Percentiles rank a stretch among this genome's conserved stretches.
These are phyloP conservation scores for Clitarchus hookeri DNA, from an alignment of 2,888 invertebrate species.

Conservation along the genomic window DNA sequence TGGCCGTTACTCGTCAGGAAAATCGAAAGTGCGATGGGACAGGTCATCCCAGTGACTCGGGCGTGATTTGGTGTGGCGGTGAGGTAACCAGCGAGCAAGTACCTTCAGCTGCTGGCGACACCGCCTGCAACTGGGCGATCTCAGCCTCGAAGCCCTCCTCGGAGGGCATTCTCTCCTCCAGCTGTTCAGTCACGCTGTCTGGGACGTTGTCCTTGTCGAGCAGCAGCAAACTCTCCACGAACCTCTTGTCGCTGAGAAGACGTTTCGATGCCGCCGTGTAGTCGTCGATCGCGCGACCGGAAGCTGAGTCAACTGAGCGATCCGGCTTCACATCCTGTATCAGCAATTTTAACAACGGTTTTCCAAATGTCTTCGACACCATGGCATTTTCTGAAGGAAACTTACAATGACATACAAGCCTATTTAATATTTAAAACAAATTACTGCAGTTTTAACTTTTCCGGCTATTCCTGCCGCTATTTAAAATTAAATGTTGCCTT, in stretches of 20 bases:
- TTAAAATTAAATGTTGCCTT: no score
- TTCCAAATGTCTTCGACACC: no score
- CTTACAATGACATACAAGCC: no score
- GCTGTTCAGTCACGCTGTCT: constrained; percentile 77
- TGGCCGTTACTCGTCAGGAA: no score
- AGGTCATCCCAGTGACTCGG: no score
- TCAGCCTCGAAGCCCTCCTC: constrained; percentile 92
- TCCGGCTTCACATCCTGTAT: constrained; percentile 83
- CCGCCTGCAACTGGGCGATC: constrained; percentile 58
- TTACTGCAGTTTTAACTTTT: no score
- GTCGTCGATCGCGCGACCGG: constrained; percentile 82
- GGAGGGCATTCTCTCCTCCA: constrained; percentile 77
- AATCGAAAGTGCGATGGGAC: no score
- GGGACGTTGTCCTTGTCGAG: constrained; percentile 95
- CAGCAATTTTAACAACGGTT: not conserved
- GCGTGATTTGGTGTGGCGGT: no score
- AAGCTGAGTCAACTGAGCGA: constrained; percentile 80
- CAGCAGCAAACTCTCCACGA: constrained; percentile 81
- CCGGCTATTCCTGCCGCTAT: no score
- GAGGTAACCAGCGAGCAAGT: no score
- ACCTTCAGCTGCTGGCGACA: constrained; percentile 87
- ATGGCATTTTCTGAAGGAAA: no score
- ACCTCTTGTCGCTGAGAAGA: constrained; percentile 87
- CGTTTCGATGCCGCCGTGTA: constrained; percentile 93
- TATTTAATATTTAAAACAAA: no score